phyloP scores from a whole-genome alignment of 2,888 invertebrate genomes.

The Cactoblastis cactorum region DNA sequence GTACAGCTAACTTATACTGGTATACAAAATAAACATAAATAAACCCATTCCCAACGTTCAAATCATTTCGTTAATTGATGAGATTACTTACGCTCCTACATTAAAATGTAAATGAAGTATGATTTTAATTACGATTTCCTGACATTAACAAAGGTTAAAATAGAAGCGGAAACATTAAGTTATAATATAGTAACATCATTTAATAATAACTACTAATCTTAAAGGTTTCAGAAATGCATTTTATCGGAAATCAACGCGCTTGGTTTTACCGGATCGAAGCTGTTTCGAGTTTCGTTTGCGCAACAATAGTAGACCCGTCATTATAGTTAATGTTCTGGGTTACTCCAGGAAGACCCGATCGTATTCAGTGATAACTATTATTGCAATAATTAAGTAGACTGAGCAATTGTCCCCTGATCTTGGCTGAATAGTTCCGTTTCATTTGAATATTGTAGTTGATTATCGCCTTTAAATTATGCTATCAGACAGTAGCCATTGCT shows the following conservation, averaged over 20 bases:
- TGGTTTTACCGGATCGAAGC: neutral
- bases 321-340: slow-evolving; percentile 32
- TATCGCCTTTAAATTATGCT: neutral
- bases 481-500: neutral
- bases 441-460: neutral
- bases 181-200: neutral
- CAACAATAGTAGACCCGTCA: slow-evolving; percentile 14
- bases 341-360: slow-evolving; percentile 19
- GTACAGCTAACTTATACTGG: too few species aligned
- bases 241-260: neutral
- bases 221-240: too few species aligned
- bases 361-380: slow-evolving; percentile 24
- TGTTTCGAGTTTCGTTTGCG: neutral
- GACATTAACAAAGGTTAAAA: neutral
- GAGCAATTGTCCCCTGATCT: neutral
- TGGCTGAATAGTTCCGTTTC: neutral
- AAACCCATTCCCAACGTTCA: too few species aligned
- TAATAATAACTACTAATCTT: too few species aligned
- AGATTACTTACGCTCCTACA: neutral
- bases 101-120: neutral
- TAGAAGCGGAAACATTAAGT: neutral
- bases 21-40: too few species aligned
- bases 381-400: slow-evolving; percentile 26
- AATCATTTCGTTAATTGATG: neutral
- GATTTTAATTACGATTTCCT: neutral